Evolutionary conservation across 2,888 invertebrate species (phyloP), one percentile per base, ranked within the genome.

Genomic region (Schrankia costaestrigalis): DNA sequence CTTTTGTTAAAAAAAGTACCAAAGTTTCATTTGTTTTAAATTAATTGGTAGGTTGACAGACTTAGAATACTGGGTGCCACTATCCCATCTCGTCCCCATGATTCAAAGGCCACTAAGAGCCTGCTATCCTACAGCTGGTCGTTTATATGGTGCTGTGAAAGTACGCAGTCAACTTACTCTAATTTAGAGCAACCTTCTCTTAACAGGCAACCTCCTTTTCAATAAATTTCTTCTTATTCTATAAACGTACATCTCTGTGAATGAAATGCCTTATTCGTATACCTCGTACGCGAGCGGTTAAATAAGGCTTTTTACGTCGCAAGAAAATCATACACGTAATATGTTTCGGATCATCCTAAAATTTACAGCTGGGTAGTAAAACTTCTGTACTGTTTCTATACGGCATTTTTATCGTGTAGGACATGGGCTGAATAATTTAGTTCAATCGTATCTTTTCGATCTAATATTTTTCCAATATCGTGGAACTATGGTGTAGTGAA

Each of bases 231-330:
- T 58, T 55, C 29, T 35, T 57, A 67, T 67, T 65, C 63, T 35
- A 52, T 50, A 50, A 48, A 41, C 65, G 65, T 65, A 47, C 56
- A 39, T 47, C 44, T 46, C 42, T 49, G 47, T 47, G 48, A 57
- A 56, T 36, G 40, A 43, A 48, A 56, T 52, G 51, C 45, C 44
- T 48, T 55, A 46, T 25, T 28, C 36, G 13, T 28, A 32, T 35
- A 29, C 49, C 41, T 41, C 54, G 51, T 49, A 48, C 39, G 35
- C 31, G 46, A 35, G 34, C 37, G 44, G 36, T 35, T 42, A 48
- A 51, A 57, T 50, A 60, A 54, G 46, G 48, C 31, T 26, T 33
- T 61, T 44, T 44, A 50, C 38, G 36, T 36, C 31, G 15, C 34
- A 52, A 41, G 49, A 54, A 51, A 52, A 61, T 54, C 51, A 43